Evolutionary conservation across 1,140 invertebrate genomes (phyloP).

Genomic region (Oncopeltus fasciatus): DNA sequence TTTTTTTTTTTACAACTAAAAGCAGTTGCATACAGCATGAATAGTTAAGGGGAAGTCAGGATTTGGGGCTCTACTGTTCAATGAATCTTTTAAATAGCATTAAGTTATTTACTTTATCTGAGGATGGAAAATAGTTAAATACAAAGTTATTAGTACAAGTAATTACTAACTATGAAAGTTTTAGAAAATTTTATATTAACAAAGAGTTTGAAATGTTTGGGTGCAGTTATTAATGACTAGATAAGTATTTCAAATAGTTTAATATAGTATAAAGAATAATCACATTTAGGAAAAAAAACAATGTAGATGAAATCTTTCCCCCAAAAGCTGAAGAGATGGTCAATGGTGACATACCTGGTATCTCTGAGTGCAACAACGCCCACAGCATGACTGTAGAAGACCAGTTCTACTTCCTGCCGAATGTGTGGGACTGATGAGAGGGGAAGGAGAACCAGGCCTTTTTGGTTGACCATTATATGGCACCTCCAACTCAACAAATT

Average conservation of each 20-base stretch:
- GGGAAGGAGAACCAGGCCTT: slow-evolving; percentile 70
- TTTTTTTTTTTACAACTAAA: too few relatives aligned
- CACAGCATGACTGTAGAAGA: slow-evolving; percentile 68
- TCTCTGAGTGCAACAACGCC: slow-evolving; percentile 70
- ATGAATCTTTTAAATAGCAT: not conserved
- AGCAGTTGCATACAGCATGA: too few relatives aligned
- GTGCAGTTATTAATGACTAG: not conserved
- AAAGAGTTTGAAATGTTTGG: not conserved
- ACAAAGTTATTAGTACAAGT: not conserved
- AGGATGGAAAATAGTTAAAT: not conserved
- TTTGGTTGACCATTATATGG: slow-evolving; percentile 84
- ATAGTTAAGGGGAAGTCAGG: not conserved
- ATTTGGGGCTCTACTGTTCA: slow-evolving; percentile 3
- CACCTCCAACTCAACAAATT: slow-evolving; percentile 91
- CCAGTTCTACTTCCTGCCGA: slow-evolving; percentile 58
- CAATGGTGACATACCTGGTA: slow-evolving; percentile 58
- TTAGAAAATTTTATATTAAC: not conserved
- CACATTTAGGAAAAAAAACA: not conserved
- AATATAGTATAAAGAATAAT: not conserved
- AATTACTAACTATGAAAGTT: not conserved
- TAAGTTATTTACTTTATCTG: not conserved
- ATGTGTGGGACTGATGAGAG: slow-evolving; percentile 73
- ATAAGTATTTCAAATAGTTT: not conserved
- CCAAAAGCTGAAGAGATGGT: slow-evolving; percentile 9
- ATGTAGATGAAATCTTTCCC: not conserved